Percentiles rank a stretch among this genome's conserved stretches.
phyloP scores from a whole-genome alignment of 2,113 vertebrate genomes.

The Takifugu flavidus region DNA sequence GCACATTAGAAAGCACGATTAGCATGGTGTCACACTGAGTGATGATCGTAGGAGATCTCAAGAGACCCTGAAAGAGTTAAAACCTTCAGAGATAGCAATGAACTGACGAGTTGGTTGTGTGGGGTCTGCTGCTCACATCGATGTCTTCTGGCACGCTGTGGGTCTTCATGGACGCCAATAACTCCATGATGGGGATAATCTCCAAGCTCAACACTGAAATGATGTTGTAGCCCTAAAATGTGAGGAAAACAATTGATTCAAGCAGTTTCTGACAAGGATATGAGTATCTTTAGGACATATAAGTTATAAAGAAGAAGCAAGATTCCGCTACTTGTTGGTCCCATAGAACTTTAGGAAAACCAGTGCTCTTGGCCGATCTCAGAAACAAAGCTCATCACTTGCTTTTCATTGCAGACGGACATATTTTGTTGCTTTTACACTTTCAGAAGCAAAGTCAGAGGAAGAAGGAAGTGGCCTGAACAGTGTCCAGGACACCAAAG shows the following conservation, averaged over 20 bases:
- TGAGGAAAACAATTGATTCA: background rate
- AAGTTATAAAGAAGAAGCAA: no score
- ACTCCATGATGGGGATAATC: slow-evolving; percentile 94
- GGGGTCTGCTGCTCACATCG: slow-evolving; percentile 77
- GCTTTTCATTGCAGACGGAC: no score
- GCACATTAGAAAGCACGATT: slow-evolving; percentile 27
- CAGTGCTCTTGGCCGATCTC: no score
- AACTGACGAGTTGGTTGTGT: background rate
- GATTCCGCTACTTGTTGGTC: no score
- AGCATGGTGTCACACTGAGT: slow-evolving; percentile 21
- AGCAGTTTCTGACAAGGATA: background rate
- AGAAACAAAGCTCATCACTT: no score
- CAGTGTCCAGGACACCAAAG: background rate
- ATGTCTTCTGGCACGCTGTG: slow-evolving; percentile 91
- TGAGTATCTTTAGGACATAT: background rate
- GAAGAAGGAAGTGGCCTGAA: no score
- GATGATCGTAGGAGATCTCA: slow-evolving; percentile 1
- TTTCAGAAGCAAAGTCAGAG: no score
- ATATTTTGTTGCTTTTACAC: no score
- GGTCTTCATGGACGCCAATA: slow-evolving; percentile 95
- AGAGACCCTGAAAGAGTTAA: slow-evolving; percentile 2
- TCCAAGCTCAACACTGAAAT: slow-evolving; percentile 92
- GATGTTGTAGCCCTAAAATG: slow-evolving; percentile 87
- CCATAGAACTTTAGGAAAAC: no score
- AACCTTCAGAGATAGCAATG: slow-evolving; percentile 1